phyloP scores from a whole-genome alignment of 2,797 vertebrate species.

The Rhadinocentrus ornatus region DNA sequence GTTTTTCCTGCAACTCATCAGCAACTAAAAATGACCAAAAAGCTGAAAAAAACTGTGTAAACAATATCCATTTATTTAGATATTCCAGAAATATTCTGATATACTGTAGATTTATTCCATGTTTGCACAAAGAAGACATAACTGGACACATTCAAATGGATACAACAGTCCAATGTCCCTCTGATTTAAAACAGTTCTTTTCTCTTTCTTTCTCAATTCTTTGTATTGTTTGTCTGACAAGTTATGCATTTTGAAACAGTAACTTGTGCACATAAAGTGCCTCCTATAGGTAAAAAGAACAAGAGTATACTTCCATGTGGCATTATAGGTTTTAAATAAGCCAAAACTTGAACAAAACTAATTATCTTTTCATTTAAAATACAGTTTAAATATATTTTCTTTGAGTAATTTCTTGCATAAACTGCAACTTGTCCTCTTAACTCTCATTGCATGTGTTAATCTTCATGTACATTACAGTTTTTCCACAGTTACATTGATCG shows the following conservation, averaged over 20 bases:
- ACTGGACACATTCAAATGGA: slow-evolving; percentile 57
- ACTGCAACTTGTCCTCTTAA: background rate
- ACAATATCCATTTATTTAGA: slow-evolving; percentile 65
- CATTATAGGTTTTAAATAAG: background rate
- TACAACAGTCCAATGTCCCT: slow-evolving; percentile 10
- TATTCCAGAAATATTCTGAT: slow-evolving; percentile 61
- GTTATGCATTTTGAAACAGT: slow-evolving; percentile 6
- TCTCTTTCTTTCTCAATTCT: too few relatives aligned
- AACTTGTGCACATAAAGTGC: background rate
- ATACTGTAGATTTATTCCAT: slow-evolving; percentile 43
- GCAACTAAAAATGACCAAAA: background rate
- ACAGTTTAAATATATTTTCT: background rate
- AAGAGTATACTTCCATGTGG: background rate
- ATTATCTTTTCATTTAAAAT: background rate
- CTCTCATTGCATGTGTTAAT: slow-evolving; percentile 1
- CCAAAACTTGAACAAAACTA: background rate
- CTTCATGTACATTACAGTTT: background rate
- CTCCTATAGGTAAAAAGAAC: background rate
- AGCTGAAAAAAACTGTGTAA: slow-evolving; percentile 19
- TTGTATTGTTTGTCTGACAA: background rate
- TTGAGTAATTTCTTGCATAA: background rate
- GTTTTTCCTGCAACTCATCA: background rate
- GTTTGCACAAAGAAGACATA: slow-evolving; percentile 54
- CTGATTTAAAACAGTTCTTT: background rate
- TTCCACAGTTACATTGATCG: background rate